Conservation (phyloP, 2,113 vertebrate species). For the Sinocyclocheilus rhinocerous region DNA sequence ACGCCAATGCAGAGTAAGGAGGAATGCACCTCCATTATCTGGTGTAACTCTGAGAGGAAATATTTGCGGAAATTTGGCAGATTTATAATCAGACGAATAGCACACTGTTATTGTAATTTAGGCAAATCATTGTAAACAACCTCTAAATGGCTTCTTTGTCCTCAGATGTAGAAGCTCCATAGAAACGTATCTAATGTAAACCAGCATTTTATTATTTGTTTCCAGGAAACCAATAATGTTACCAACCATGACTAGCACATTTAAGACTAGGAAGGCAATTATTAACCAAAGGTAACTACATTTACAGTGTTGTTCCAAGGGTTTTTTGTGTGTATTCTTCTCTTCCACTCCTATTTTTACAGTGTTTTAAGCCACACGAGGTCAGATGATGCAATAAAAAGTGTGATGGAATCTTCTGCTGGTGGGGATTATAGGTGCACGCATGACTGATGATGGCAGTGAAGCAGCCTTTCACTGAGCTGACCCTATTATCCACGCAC, state of each 20-base stretch:
- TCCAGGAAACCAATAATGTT: neutral
- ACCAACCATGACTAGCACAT: neutral
- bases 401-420: constrained; percentile 31
- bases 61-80: constrained; percentile 6
- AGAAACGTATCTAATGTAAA: neutral
- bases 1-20: neutral
- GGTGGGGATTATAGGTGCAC: constrained; percentile 22
- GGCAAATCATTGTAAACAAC: constrained; percentile 13
- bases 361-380: neutral
- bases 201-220: neutral
- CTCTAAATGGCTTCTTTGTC: constrained; percentile 33
- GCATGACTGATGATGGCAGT: constrained; percentile 20
- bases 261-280: neutral
- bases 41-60: constrained; percentile 5
- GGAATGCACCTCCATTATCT: constrained; percentile 32
- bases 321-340: neutral
- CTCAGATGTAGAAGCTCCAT: neutral
- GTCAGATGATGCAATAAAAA: constrained; percentile 36
- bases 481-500: constrained; percentile 35
- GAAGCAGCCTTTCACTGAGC: constrained; percentile 24
- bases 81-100: constrained; percentile 6
- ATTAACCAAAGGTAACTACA: neutral
- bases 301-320: neutral
- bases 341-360: neutral
- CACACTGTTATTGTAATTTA: neutral